Base-by-base conservation (phyloP, 2,797 vertebrate species). In the Mycteria americana region DNA sequence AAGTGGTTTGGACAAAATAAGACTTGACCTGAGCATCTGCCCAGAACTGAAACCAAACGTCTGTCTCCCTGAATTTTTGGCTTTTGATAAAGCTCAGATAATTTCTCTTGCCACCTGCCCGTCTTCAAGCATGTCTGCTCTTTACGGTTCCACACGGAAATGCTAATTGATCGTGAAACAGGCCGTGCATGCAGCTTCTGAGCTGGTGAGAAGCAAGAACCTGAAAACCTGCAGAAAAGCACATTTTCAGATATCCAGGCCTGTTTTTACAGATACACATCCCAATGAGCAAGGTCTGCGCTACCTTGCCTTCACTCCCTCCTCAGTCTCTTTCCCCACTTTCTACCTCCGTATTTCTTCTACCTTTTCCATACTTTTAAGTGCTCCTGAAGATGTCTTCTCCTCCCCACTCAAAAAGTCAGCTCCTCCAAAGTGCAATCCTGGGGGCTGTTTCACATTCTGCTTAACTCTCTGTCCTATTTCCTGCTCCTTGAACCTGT, bases 1-100 rank as follows among this genome's bases (percentile, higher is more conserved):
- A 97, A 97, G 95, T 77, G 93, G 95, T 95, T 85, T 91, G 95
- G 82, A 94, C 87, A 96, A 97, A 97, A 93, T 90, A 95, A 92
- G 94, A 96, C 60, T 84, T 89, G 94, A 96, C 87, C 95, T 78
- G 63, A 95, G 94, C 69, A 84, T 96, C 89, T 97, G 97, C 89
- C 89, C 87, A 91, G 75, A 93, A 92, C 69, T 70, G 94, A 97
- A 97, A 96, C 65, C 85, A 85, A 93, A 75, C 0, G 31, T 85
- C 82, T 93, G 62, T 62, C 83, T 96, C 87, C 67, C 83, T 45
- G 41, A 93, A 69, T 85, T 89, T 95, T 6, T 91, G 87, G 81
- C 78, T 89, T 96, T 82, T 67, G 59, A 86, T 83, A 93, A 93
- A 92, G 85, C 83, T 92, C 93, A 79, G 85, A 93, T 95, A 84